phyloP scores from a whole-genome alignment of 2,113 vertebrate genomes.

The Protobothrops mucrosquamatus region DNA sequence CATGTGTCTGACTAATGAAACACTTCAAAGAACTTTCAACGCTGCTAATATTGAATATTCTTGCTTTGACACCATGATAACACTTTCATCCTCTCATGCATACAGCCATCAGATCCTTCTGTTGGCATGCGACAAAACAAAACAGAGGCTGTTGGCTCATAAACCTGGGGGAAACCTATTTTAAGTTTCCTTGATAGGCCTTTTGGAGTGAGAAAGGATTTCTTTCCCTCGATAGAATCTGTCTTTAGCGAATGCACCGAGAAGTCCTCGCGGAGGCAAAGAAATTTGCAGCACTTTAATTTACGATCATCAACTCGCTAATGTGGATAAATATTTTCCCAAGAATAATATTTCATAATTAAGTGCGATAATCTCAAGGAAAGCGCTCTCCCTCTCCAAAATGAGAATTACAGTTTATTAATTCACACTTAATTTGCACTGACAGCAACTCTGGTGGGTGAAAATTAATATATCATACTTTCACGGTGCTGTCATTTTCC shows the following conservation, averaged over 20 bases:
- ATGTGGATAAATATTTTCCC: slow-evolving; percentile 45
- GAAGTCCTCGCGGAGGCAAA: background rate
- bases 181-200: background rate
- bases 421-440: slow-evolving; percentile 58
- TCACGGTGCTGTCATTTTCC: slow-evolving; percentile 38
- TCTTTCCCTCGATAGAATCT: background rate
- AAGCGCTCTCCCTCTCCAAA: slow-evolving; percentile 44
- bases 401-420: slow-evolving; percentile 58
- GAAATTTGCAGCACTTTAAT: background rate
- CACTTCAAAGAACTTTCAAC: too few relatives aligned
- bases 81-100: background rate
- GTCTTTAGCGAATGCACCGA: background rate
- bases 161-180: background rate
- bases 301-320: slow-evolving; percentile 12
- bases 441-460: slow-evolving; percentile 57
- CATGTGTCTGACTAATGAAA: too few relatives aligned
- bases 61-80: background rate
- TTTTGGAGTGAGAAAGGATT: too few relatives aligned
- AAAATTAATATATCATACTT: slow-evolving; percentile 64
- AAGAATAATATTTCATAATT: slow-evolving; percentile 61
- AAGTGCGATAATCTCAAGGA: slow-evolving; percentile 51
- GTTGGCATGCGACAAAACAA: background rate
- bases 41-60: too few relatives aligned
- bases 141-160: background rate
- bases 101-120: background rate